Conservation (phyloP, 2,888 invertebrate species). For the Cryptus armator region DNA sequence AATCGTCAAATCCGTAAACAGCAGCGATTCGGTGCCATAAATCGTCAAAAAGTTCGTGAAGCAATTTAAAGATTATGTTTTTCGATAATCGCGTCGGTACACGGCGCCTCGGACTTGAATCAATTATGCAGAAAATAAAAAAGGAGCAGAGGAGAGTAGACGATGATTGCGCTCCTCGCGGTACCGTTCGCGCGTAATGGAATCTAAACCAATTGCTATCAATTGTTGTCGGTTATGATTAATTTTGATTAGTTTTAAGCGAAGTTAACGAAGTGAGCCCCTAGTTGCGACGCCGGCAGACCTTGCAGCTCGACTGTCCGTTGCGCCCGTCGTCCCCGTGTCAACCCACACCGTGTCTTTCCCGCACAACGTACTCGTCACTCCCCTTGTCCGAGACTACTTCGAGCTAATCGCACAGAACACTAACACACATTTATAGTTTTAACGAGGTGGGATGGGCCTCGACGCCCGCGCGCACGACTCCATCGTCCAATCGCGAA, state of each 20-base stretch:
- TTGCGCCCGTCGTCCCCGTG: slow-evolving; percentile 50
- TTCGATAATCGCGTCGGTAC: slow-evolving; percentile 52
- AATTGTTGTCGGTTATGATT: slow-evolving; percentile 84
- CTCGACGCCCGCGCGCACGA: slow-evolving; percentile 77
- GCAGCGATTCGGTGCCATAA: neutral
- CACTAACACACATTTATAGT: slow-evolving; percentile 82
- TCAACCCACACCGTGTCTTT: slow-evolving; percentile 61
- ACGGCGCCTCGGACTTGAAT: slow-evolving; percentile 42
- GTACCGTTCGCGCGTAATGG: slow-evolving; percentile 76
- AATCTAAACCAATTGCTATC: slow-evolving; percentile 84
- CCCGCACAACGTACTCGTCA: slow-evolving; percentile 35
- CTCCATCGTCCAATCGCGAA: slow-evolving; percentile 78
- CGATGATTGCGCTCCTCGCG: slow-evolving; percentile 65
- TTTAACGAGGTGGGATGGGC: slow-evolving; percentile 78
- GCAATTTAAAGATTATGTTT: slow-evolving; percentile 31
- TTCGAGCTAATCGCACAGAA: slow-evolving; percentile 76
- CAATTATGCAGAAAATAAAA: slow-evolving; percentile 24
- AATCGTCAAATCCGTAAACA: slow-evolving; percentile 36
- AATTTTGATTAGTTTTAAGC: slow-evolving; percentile 84
- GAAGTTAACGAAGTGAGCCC: slow-evolving; percentile 81
- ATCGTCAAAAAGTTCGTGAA: neutral
- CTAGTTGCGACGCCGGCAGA: slow-evolving; percentile 75
- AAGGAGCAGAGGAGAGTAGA: slow-evolving; percentile 32
- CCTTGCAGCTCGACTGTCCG: slow-evolving; percentile 79
- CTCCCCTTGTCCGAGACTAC: slow-evolving; percentile 46